These are phyloP conservation scores for Ctenosaura bakeri DNA, from an alignment of 2,797 vertebrate genomes.

Conservation along the genomic window DNA sequence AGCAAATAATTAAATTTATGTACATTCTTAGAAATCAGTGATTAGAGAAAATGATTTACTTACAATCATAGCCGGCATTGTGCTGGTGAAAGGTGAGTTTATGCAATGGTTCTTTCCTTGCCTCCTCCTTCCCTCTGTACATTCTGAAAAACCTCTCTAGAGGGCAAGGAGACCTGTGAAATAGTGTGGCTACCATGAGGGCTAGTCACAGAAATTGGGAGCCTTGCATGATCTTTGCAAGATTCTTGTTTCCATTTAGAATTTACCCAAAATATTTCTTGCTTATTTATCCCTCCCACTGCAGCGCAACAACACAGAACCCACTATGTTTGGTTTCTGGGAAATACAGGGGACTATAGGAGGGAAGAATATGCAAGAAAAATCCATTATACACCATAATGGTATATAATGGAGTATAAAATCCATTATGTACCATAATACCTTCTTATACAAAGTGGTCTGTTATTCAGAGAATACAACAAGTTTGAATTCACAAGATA, in stretches of 20 bases:
- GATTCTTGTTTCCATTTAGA: background rate
- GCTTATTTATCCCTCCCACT: background rate
- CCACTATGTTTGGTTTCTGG: background rate
- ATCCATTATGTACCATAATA: too few species aligned
- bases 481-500: background rate
- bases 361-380: background rate
- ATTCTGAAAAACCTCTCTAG: background rate
- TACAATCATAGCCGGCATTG: background rate
- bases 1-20: background rate
- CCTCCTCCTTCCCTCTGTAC: background rate
- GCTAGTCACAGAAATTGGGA: too few species aligned
- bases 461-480: background rate
- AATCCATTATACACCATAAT: background rate
- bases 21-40: background rate
- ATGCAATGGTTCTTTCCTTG: background rate
- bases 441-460: background rate
- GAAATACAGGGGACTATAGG: background rate
- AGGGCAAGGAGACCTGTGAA: background rate
- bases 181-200: background rate
- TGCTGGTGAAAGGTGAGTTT: background rate
- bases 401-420: too few species aligned
- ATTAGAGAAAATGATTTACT: background rate
- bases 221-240: background rate
- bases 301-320: background rate
- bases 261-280: background rate